These are phyloP conservation scores for Trachymyrmex septentrionalis DNA, from an alignment of 1,140 invertebrate species.

Conservation along the genomic window DNA sequence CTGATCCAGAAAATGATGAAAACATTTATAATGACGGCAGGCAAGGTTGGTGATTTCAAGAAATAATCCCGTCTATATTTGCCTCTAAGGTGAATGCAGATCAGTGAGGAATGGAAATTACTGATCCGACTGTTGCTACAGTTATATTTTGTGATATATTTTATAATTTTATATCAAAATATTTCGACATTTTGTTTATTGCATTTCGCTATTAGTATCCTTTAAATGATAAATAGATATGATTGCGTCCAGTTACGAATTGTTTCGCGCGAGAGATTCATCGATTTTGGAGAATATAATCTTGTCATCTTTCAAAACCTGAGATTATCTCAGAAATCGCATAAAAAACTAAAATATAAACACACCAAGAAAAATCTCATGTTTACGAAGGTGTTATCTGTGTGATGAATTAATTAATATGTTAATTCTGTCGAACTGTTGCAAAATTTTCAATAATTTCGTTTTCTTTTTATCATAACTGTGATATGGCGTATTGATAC, in stretches of 20 bases:
- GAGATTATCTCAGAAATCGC: conserved; percentile 16
- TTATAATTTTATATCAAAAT: background rate
- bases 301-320: background rate
- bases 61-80: conserved; percentile 79
- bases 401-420: background rate
- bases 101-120: background rate
- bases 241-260: background rate
- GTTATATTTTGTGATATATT: background rate
- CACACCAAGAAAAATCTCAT: background rate
- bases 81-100: background rate
- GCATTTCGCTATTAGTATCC: background rate
- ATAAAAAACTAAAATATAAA: background rate
- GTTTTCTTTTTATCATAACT: conserved; percentile 15
- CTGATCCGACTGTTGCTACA: background rate
- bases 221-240: background rate
- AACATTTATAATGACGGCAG: conserved; percentile 89
- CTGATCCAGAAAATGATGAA: conserved; percentile 89
- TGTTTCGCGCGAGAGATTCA: background rate
- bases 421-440: background rate
- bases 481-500: background rate
- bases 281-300: background rate
- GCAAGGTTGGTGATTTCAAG: conserved; percentile 88
- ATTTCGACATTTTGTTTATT: background rate
- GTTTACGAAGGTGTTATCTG: background rate
- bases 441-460: background rate